phyloP scores from a whole-genome alignment of 53 echinoderm and acorn worm species.

The Stichopus horrens region DNA sequence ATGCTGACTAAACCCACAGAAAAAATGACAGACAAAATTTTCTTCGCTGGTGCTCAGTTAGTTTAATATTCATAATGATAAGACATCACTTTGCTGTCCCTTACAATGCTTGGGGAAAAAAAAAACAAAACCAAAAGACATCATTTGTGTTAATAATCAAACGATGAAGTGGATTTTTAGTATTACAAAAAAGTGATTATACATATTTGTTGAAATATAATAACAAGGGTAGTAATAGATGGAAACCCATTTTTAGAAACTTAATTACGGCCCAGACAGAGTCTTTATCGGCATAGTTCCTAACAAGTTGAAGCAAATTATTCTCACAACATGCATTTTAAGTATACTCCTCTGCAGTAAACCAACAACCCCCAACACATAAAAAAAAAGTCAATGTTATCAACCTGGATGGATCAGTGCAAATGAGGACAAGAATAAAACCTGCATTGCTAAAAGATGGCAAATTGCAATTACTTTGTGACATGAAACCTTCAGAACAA shows the following conservation, averaged over 20 bases:
- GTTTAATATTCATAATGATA: slow-evolving; percentile 42
- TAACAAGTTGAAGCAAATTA: not conserved
- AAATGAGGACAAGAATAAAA: not conserved
- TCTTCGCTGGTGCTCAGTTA: slow-evolving; percentile 31
- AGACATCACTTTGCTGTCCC: slow-evolving; percentile 32
- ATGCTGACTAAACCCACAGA: not conserved
- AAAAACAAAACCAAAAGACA: not conserved
- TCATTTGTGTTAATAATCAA: slow-evolving; percentile 25
- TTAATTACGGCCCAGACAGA: not conserved
- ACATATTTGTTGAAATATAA: slow-evolving; percentile 38
- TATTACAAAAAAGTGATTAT: slow-evolving; percentile 36
- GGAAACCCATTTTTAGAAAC: not conserved
- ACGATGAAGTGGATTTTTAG: slow-evolving; percentile 32
- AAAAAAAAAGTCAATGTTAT: not conserved
- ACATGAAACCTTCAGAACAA: not conserved
- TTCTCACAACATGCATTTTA: not conserved
- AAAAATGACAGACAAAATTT: not conserved
- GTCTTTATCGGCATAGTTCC: not conserved
- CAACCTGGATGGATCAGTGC: not conserved
- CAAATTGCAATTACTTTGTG: not conserved
- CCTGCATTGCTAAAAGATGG: not conserved
- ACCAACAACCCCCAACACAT: not conserved
- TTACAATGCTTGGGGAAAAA: slow-evolving; percentile 27
- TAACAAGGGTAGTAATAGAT: slow-evolving; percentile 6
- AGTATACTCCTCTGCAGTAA: not conserved